These are phyloP conservation scores for Valencia hispanica DNA, from an alignment of 2,797 vertebrate species.

Conservation along the genomic window DNA sequence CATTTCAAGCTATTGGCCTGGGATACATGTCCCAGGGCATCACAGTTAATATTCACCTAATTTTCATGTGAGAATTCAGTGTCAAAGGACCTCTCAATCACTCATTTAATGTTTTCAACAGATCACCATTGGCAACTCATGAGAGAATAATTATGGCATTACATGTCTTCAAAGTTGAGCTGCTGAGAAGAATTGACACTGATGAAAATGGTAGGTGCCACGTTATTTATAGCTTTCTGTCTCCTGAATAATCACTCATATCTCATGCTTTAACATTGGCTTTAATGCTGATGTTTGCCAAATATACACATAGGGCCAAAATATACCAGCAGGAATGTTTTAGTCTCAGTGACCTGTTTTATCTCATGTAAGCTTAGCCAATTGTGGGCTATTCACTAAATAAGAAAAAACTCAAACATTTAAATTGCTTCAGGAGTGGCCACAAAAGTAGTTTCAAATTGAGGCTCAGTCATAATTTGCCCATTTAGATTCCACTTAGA, in stretches of 20 bases:
- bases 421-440: constrained; percentile 3
- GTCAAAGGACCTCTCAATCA: constrained; percentile 52
- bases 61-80: constrained; percentile 45
- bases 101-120: constrained; percentile 52
- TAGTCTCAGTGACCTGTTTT: background rate
- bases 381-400: background rate
- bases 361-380: background rate
- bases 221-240: constrained; percentile 8
- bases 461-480: constrained; percentile 19
- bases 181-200: constrained; percentile 41
- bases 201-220: constrained; percentile 37
- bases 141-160: constrained; percentile 56
- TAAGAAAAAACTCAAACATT: constrained; percentile 1
- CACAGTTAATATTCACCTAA: constrained; percentile 62
- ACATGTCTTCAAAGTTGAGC: constrained; percentile 57
- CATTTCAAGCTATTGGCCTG: constrained; percentile 24
- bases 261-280: background rate
- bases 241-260: constrained; percentile 7
- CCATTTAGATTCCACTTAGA: constrained; percentile 28
- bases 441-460: constrained; percentile 15
- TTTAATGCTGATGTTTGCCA: background rate
- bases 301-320: background rate
- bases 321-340: background rate
- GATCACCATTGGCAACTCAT: constrained; percentile 47
- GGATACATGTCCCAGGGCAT: constrained; percentile 35